phyloP scores from a whole-genome alignment of 2,113 vertebrate species.

The Toxotes jaculatrix region DNA sequence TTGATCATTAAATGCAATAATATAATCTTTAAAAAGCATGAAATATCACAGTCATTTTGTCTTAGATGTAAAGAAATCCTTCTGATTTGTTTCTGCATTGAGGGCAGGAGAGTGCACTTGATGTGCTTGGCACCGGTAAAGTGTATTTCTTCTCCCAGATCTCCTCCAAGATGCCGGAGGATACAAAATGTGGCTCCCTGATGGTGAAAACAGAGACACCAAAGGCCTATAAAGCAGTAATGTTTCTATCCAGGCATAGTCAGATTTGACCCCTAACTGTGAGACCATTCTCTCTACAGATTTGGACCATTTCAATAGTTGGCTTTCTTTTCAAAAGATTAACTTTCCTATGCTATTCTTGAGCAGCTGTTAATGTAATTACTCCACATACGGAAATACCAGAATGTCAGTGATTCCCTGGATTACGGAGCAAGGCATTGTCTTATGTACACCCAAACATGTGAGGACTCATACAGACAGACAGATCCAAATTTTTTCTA shows the following conservation, averaged over 20 bases:
- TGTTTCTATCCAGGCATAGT: conserved; percentile 59
- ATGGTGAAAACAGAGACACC: conserved; percentile 71
- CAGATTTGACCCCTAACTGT: conserved; percentile 45
- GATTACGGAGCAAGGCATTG: conserved; percentile 61
- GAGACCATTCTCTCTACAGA: conserved; percentile 63
- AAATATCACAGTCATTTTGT: conserved; percentile 33
- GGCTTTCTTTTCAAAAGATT: conserved; percentile 67
- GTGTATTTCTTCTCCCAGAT: conserved; percentile 47
- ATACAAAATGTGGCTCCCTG: conserved; percentile 58
- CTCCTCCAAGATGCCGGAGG: conserved; percentile 31
- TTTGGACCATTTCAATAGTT: conserved; percentile 71
- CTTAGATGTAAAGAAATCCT: conserved; percentile 37
- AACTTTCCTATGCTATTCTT: conserved; percentile 65
- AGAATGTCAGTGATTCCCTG: conserved; percentile 72
- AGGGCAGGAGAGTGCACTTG: conserved; percentile 42
- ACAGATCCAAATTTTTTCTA: conserved; percentile 52
- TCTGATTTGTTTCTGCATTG: conserved; percentile 37
- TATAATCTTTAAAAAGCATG: not conserved
- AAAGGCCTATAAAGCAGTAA: conserved; percentile 60
- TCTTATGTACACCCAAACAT: conserved; percentile 70
- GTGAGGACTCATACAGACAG: conserved; percentile 46
- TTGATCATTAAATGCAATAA: not conserved
- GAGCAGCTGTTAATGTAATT: conserved; percentile 78
- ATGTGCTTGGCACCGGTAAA: conserved; percentile 24
- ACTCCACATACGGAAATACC: conserved; percentile 71